Percentiles rank a stretch among this genome's conserved stretches.
Conservation (phyloP, 2,888 invertebrate genomes). For the Ferrisia virgata region DNA sequence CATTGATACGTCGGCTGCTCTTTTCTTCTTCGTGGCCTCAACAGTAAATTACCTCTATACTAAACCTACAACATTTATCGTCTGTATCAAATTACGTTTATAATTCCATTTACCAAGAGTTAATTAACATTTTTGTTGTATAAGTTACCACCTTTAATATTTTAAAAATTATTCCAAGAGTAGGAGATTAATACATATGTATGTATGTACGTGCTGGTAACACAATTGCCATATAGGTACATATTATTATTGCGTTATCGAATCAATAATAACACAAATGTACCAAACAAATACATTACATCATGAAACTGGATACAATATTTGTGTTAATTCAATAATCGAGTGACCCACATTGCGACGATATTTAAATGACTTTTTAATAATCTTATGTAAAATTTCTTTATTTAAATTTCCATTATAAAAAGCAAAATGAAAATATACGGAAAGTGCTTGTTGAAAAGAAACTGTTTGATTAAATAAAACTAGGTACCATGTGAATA, state of each 20-base stretch:
- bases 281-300: neutral
- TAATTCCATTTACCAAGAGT: neutral
- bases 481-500: neutral
- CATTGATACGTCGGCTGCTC: no score
- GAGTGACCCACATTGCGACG: neutral
- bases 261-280: slow-evolving; percentile 18
- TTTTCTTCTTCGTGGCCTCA: neutral
- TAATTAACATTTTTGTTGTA: neutral
- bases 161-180: neutral
- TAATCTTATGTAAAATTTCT: neutral
- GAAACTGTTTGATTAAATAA: neutral
- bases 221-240: neutral
- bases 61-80: neutral
- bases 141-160: neutral
- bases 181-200: neutral
- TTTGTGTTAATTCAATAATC: slow-evolving; percentile 31
- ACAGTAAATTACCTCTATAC: neutral
- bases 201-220: neutral
- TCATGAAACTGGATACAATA: neutral
- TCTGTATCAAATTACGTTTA: neutral
- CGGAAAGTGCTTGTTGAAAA: neutral
- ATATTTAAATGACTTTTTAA: neutral
- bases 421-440: neutral
- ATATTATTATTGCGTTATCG: slow-evolving; percentile 1
- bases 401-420: neutral